phyloP scores from a whole-genome alignment of 2,797 vertebrate species.

The Sebastes elongatus region DNA sequence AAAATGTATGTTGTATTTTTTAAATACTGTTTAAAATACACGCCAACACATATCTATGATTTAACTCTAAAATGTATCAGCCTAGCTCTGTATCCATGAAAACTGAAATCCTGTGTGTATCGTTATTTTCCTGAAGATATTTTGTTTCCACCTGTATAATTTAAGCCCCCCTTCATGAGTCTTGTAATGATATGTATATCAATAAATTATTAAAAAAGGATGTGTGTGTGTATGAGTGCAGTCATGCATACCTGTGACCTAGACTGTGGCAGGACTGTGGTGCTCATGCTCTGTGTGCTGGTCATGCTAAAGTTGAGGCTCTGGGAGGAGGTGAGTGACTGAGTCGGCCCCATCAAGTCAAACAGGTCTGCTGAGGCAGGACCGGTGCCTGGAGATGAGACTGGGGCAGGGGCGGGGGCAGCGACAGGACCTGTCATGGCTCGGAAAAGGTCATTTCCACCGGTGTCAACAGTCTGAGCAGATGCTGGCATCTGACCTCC shows the following conservation, averaged over 20 bases:
- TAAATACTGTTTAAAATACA: not conserved
- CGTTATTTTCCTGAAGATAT: not conserved
- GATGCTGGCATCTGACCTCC: constrained; percentile 80
- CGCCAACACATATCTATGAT: not conserved
- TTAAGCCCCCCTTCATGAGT: not conserved
- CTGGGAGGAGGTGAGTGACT: constrained; percentile 90
- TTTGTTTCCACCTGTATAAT: constrained; percentile 27
- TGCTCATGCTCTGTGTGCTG: constrained; percentile 84
- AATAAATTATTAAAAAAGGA: constrained; percentile 50
- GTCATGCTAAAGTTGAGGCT: constrained; percentile 96
- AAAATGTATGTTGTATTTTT: not conserved
- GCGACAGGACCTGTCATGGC: constrained; percentile 68
- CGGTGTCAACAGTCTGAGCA: constrained; percentile 72
- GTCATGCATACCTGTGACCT: constrained; percentile 88
- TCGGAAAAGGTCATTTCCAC: constrained; percentile 83
- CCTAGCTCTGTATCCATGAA: not conserved
- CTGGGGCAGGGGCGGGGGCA: constrained; percentile 60
- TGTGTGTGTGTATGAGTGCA: constrained; percentile 21
- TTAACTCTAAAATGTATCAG: not conserved
- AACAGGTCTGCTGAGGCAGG: constrained; percentile 89
- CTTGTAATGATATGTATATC: constrained; percentile 36
- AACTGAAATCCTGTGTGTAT: not conserved
- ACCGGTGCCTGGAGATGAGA: constrained; percentile 66
- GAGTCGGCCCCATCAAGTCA: constrained; percentile 90
- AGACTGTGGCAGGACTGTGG: constrained; percentile 85